These are phyloP conservation scores for Osmoderma eremita DNA, from an alignment of 2,888 invertebrate species.

Conservation along the genomic window DNA sequence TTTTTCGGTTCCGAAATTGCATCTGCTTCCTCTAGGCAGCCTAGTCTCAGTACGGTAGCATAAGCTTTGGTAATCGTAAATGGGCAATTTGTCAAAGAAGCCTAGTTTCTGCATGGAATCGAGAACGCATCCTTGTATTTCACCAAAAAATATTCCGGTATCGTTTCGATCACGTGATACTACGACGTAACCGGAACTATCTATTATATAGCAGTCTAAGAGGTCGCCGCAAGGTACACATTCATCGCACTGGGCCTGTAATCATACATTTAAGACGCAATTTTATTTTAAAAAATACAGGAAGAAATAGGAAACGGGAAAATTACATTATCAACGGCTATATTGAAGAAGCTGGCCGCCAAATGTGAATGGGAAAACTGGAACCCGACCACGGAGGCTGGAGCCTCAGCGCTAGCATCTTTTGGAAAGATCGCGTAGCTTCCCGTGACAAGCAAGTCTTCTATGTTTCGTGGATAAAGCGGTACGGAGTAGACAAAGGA, in stretches of 20 bases:
- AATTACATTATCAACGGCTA: slow-evolving; percentile 63
- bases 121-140: slow-evolving; percentile 81
- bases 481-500: slow-evolving; percentile 83
- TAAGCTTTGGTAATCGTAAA: slow-evolving; percentile 88
- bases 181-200: slow-evolving; percentile 90
- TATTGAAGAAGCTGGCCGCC: slow-evolving; percentile 74
- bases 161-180: slow-evolving; percentile 73
- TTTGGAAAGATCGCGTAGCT: slow-evolving; percentile 86
- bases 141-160: slow-evolving; percentile 88
- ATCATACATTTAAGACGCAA: slow-evolving; percentile 11
- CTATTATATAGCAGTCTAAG: slow-evolving; percentile 87
- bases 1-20: slow-evolving; percentile 16
- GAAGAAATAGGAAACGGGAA: background rate
- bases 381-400: slow-evolving; percentile 89
- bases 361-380: slow-evolving; percentile 81
- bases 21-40: slow-evolving; percentile 46
- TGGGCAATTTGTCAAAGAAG: slow-evolving; percentile 78
- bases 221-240: slow-evolving; percentile 71
- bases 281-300: no score
- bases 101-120: slow-evolving; percentile 75
- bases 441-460: slow-evolving; percentile 77
- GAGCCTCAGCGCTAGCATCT: slow-evolving; percentile 79
- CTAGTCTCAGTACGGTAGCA: slow-evolving; percentile 66
- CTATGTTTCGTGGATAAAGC: slow-evolving; percentile 64
- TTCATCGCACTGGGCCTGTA: slow-evolving; percentile 63